These are phyloP conservation scores for honey bee (Apis mellifera) DNA, from an alignment of 1,140 invertebrate species.

Conservation along the genomic window DNA sequence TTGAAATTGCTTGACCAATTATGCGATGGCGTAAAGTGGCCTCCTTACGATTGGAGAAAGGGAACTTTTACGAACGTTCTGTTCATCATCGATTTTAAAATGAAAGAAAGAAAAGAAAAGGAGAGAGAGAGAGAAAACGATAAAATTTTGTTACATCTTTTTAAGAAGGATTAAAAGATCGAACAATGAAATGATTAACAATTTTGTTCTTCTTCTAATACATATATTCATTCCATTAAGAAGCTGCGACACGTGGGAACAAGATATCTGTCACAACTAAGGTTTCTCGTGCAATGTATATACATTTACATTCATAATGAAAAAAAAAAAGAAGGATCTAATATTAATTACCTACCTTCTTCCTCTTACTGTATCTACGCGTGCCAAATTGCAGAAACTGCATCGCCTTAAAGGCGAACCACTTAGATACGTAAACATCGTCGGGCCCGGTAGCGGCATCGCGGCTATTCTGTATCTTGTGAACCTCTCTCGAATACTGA, in stretches of 20 bases:
- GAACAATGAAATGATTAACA: background rate
- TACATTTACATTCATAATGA: background rate
- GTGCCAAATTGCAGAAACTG: slow-evolving; percentile 71
- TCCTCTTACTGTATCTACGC: slow-evolving; percentile 66
- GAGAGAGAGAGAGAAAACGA: background rate
- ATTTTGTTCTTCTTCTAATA: background rate
- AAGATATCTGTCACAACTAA: slow-evolving; percentile 14
- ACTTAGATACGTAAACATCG: slow-evolving; percentile 71
- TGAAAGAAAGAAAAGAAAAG: background rate
- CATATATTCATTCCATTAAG: background rate
- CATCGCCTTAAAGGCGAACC: slow-evolving; percentile 73
- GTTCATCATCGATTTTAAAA: background rate
- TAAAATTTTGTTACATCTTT: background rate
- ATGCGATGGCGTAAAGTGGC: slow-evolving; percentile 8
- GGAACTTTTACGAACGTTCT: background rate
- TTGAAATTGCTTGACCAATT: slow-evolving; percentile 25
- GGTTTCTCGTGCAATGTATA: background rate
- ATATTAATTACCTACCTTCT: slow-evolving; percentile 59
- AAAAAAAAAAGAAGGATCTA: background rate
- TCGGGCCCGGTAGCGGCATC: slow-evolving; percentile 60
- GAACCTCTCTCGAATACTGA: slow-evolving; percentile 80
- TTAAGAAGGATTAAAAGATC: background rate
- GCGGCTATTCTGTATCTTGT: slow-evolving; percentile 74
- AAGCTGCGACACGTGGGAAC: slow-evolving; percentile 24
- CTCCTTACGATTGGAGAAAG: slow-evolving; percentile 19